Base-by-base conservation (phyloP, 2,797 vertebrate genomes). In the Schizothorax lantsangensis region DNA sequence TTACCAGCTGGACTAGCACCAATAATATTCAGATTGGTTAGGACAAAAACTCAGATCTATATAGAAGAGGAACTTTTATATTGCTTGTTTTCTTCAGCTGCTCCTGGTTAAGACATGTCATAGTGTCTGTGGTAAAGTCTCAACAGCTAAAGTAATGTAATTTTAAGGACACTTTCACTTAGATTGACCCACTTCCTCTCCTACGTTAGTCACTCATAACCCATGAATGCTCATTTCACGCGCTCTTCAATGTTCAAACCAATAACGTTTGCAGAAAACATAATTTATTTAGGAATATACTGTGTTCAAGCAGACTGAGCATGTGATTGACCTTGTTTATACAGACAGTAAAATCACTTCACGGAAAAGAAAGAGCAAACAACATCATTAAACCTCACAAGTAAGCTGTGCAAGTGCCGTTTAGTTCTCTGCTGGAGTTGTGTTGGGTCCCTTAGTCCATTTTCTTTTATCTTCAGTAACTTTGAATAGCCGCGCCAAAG, bases 261-360 rank as follows among this genome's bases (percentile, higher is more conserved):
- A 81, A 30, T 40, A 66, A 38, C 23, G 36, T 75, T 86, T 81
- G 79, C 85, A 66, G 69, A 86, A 86, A 86, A 86, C 85, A 83
- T 83, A 80, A 86, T 86, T 86, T 86, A 86, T 86, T 86, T 81
- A 81, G 85, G 95, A 95, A 95, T 92, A 93, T 94, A 94, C 92
- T 92, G 93, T 94, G 94, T 95, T 94, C 94, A 95, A 93, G 94
- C 94, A 95, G 91, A 92, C 92, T 93, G 92, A 90, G 93, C 93
- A 94, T 93, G 93, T 94, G 92, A 93, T 92, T 91, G 90, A 92
- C 86, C 80, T 83, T 86, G 77, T 89, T 82, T 85, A 85, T 72
- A 85, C 84, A 85, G 69, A 95, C 93, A 95, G 92, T 94, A 91
- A 94, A 93, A 92, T 95, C 93, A 95, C 94, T 91, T 92, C 93